A percentile compares a stretch with the other conserved stretches of the same genome.
phyloP scores from a whole-genome alignment of 1,140 invertebrate species.

The Sitobion miscanthi region DNA sequence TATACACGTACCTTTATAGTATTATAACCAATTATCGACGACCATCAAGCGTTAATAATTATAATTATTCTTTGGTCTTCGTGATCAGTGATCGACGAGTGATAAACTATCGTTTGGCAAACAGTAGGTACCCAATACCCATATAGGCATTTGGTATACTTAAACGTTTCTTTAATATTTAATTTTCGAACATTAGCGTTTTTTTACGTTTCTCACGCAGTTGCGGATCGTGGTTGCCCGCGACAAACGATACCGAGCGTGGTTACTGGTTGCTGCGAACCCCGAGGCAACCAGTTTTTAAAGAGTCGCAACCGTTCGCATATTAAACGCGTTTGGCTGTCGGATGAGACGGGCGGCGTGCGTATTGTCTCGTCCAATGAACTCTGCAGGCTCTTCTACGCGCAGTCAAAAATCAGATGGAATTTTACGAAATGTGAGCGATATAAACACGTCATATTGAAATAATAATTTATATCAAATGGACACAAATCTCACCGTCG shows the following conservation, averaged over 20 bases:
- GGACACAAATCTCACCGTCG: not conserved
- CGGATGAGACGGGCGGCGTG: not conserved
- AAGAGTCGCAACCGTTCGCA: not conserved
- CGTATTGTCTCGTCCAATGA: constrained; percentile 17
- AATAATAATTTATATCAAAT: not conserved
- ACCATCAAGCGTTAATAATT: too few relatives aligned
- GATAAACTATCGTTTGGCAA: not conserved
- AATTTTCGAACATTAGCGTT: not conserved
- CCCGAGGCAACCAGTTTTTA: not conserved
- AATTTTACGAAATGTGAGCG: not conserved
- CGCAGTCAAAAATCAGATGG: not conserved
- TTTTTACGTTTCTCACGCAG: not conserved
- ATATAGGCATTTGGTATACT: too few relatives aligned
- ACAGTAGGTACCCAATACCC: too few relatives aligned
- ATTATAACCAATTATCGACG: too few relatives aligned
- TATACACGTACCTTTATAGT: too few relatives aligned
- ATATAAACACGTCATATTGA: not conserved
- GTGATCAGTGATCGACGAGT: too few relatives aligned
- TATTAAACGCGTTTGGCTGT: not conserved
- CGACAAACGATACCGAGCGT: not conserved
- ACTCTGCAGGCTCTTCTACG: not conserved
- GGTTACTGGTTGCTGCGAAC: not conserved
- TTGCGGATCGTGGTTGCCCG: not conserved
- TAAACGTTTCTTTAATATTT: not conserved
- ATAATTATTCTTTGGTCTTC: too few relatives aligned